A percentile compares a stretch with the other conserved stretches of the same genome.
These are phyloP conservation scores for Sorex fumeus DNA, from an alignment of 2,113 vertebrate species.

Conservation along the genomic window DNA sequence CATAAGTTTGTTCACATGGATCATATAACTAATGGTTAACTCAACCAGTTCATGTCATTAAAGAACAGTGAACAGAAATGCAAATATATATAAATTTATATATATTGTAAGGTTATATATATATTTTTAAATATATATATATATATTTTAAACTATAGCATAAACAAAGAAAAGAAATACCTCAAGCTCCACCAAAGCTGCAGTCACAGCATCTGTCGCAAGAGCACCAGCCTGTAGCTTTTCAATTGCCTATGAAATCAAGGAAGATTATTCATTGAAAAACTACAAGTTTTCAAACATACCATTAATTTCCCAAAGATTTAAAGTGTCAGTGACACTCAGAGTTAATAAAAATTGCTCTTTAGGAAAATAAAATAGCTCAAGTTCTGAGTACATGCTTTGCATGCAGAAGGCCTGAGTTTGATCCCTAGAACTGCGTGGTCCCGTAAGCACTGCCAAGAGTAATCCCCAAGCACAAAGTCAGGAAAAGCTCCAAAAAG, in stretches of 20 bases:
- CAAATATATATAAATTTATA: too few relatives aligned
- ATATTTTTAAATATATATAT: too few relatives aligned
- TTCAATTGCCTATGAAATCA: constrained; percentile 95
- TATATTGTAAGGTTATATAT: too few relatives aligned
- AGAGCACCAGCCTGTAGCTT: constrained; percentile 96
- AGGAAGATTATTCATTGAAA: constrained; percentile 69
- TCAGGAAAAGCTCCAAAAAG: too few relatives aligned
- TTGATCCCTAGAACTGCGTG: too few relatives aligned
- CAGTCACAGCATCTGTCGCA: constrained; percentile 97
- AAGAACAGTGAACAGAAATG: constrained; percentile 56
- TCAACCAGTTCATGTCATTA: constrained; percentile 42
- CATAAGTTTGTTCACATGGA: constrained; percentile 23
- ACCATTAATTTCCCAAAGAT: constrained; percentile 30
- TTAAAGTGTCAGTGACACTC: neutral
- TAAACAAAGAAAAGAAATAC: constrained; percentile 87
- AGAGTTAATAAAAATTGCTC: constrained; percentile 52
- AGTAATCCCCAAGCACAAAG: too few relatives aligned
- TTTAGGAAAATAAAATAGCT: neutral
- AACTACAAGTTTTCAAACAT: constrained; percentile 53
- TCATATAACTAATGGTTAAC: constrained; percentile 40
- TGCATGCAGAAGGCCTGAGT: too few relatives aligned
- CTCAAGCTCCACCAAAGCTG: constrained; percentile 98
- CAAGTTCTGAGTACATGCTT: too few relatives aligned
- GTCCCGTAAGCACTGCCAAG: too few relatives aligned
- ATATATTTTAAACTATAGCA: constrained; percentile 63